Conservation (phyloP, 2,113 vertebrate genomes). For the Muntiacus muntjak region DNA sequence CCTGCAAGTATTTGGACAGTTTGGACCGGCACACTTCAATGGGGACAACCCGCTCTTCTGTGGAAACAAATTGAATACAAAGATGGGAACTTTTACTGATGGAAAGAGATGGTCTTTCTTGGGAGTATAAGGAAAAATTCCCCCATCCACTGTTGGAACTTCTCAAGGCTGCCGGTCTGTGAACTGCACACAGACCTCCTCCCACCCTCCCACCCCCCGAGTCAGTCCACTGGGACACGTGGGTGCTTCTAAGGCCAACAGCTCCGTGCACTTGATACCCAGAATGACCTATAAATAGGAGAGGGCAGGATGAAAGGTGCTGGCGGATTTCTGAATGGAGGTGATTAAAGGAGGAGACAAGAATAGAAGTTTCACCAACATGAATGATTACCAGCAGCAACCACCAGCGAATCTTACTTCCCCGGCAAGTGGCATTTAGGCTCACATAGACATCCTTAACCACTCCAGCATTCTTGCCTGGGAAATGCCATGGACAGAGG, state of each 20-base stretch:
- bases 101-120: background rate
- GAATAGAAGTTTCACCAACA: background rate
- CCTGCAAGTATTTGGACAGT: constrained; percentile 95
- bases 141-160: background rate
- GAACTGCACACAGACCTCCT: background rate
- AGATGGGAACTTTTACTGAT: constrained; percentile 48
- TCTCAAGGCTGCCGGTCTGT: background rate
- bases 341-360: background rate
- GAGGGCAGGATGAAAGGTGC: background rate
- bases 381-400: background rate
- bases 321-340: background rate
- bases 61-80: constrained; percentile 65
- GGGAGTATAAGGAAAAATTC: background rate
- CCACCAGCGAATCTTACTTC: background rate
- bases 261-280: background rate
- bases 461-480: background rate
- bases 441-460: background rate
- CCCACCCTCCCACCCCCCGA: background rate
- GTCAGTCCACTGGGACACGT: background rate
- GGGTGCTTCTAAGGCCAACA: background rate
- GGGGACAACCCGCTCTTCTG: constrained; percentile 97
- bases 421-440: background rate
- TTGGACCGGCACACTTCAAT: constrained; percentile 98
- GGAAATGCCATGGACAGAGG: background rate
- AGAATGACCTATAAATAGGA: background rate